phyloP scores from a whole-genome alignment of 2,888 invertebrate species.

The Coelinius sp. region DNA sequence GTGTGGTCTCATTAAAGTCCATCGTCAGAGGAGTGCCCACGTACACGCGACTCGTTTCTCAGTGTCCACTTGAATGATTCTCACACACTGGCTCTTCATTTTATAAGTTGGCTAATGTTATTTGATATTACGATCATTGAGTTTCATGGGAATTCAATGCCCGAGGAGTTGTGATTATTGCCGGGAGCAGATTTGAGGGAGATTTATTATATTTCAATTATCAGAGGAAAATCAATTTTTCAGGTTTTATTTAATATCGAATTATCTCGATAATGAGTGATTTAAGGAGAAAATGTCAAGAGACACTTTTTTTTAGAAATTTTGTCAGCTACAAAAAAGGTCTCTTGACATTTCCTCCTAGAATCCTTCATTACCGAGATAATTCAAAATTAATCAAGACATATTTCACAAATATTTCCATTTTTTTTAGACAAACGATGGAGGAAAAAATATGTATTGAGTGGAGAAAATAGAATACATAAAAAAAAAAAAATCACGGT shows the following conservation, averaged over 20 bases:
- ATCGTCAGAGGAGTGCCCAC: conserved; percentile 12
- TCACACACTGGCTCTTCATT: background rate
- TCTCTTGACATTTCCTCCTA: too few species aligned
- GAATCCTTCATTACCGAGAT: too few species aligned
- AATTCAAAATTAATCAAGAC: too few species aligned
- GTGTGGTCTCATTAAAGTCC: conserved; percentile 13
- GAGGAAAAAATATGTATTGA: background rate
- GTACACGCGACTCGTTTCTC: conserved; percentile 17
- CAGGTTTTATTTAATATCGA: too few species aligned
- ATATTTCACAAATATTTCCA: too few species aligned
- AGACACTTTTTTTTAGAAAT: too few species aligned
- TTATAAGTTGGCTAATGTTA: background rate
- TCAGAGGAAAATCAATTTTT: background rate
- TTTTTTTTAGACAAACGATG: background rate
- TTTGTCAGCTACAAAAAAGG: too few species aligned
- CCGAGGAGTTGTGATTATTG: background rate
- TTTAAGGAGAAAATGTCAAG: too few species aligned
- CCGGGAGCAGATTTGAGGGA: background rate
- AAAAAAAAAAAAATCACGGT: background rate
- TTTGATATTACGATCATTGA: background rate
- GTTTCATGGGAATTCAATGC: background rate
- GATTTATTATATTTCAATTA: background rate
- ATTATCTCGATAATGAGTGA: too few species aligned
- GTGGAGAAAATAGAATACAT: background rate
- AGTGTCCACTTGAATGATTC: conserved; percentile 8